These are phyloP conservation scores for Drosophila ustulata DNA, from an alignment of 2,888 invertebrate species.

Conservation along the genomic window DNA sequence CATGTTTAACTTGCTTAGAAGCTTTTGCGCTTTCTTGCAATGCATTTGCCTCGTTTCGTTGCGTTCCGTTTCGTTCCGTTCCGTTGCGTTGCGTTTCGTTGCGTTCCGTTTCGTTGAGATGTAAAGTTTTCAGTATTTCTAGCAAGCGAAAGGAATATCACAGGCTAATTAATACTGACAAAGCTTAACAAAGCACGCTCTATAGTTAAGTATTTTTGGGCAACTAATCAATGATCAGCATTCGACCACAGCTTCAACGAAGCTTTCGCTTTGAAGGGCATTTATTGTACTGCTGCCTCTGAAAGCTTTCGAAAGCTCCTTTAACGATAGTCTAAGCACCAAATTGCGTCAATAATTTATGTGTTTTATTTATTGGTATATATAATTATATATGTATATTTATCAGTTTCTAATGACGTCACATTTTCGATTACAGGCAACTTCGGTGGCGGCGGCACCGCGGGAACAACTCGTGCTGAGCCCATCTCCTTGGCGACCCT, in stretches of 20 bases:
- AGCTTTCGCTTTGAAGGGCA: constrained; percentile 8
- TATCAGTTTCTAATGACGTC: not conserved
- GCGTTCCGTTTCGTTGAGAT: constrained; percentile 3
- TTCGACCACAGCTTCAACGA: not conserved
- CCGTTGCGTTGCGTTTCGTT: not conserved
- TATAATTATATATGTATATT: not conserved
- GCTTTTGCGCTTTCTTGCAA: constrained; percentile 47
- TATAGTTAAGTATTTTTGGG: not conserved
- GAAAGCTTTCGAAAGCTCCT: constrained; percentile 28
- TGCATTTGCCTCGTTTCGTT: not conserved
- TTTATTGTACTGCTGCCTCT: not conserved
- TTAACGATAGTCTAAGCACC: not conserved
- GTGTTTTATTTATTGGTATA: constrained; percentile 6
- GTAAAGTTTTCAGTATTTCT: constrained; percentile 46
- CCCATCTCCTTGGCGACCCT: constrained; percentile 92
- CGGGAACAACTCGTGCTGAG: constrained; percentile 85
- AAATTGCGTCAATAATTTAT: constrained; percentile 4
- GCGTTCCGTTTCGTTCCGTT: not conserved
- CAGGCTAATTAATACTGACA: constrained; percentile 11
- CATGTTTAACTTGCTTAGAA: constrained; percentile 67
- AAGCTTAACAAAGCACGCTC: constrained; percentile 15
- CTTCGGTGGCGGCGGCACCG: constrained; percentile 67
- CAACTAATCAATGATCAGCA: constrained; percentile 10
- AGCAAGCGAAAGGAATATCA: constrained; percentile 22
- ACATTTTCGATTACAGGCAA: constrained; percentile 76